Evolutionary conservation across 2,888 invertebrate genomes (phyloP).

Genomic region (Salpingus planirostris): DNA sequence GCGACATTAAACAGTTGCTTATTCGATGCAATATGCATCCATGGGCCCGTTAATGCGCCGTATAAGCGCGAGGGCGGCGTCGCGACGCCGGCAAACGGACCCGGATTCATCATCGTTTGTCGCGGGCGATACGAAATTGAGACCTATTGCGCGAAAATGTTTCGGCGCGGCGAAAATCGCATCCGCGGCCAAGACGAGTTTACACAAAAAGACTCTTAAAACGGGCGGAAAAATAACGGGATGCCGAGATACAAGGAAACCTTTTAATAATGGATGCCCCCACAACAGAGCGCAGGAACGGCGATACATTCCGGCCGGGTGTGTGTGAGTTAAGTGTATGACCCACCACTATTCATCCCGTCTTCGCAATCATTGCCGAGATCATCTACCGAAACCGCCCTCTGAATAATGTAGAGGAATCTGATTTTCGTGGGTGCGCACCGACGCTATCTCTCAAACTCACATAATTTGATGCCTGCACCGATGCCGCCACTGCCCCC

Average conservation of each 20-base stretch:
- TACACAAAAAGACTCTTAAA: conserved; percentile 11
- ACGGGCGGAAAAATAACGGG: conserved; percentile 6
- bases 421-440: conserved; percentile 3
- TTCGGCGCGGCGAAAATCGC: conserved; percentile 7
- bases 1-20: conserved; percentile 5
- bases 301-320: conserved; percentile 7
- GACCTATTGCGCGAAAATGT: conserved; percentile 9
- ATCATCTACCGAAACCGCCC: conserved; percentile 3
- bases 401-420: conserved; percentile 4
- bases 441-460: no score
- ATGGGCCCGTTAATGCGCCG: conserved; percentile 3
- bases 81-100: no score
- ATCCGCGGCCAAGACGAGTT: conserved; percentile 2
- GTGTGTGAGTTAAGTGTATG: conserved; percentile 11
- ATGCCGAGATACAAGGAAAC: conserved; percentile 6
- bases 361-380: conserved; percentile 4
- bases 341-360: conserved; percentile 4
- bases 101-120: conserved; percentile 8
- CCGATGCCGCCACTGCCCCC: no score
- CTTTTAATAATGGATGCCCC: conserved; percentile 10
- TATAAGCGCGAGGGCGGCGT: no score
- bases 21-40: conserved; percentile 7
- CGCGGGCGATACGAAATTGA: conserved; percentile 7
- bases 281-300: conserved; percentile 3
- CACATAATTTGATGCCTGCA: no score